Base-by-base conservation (phyloP, 2,797 vertebrate species). In the Sebastes umbrosus region DNA sequence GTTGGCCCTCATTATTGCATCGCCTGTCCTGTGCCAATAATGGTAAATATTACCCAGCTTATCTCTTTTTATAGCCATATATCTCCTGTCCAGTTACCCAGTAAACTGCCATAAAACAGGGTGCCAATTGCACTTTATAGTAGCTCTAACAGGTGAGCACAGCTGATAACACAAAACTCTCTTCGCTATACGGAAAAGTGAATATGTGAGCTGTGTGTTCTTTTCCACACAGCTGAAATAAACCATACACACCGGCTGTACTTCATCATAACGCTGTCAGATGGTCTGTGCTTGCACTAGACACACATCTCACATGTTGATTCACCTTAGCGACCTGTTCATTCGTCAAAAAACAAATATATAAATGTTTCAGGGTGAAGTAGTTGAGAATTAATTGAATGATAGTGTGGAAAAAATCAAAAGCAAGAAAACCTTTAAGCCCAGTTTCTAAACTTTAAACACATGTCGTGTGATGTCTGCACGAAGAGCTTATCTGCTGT, bases 31-130 rank as follows among this genome's bases (percentile, higher is more conserved):
- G 77, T 14, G 36, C 73, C 79, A 60, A 60, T 91, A 86, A 87
- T 87, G 73, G 72, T 65, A 83, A 83, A 80, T 84, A 87, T 86
- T 63, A 52, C 68, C 71, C 25, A 4, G 58, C 75, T 94, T 95
- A 94, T 95, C 91, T 91, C 13, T 52, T 77, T 90, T 91, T 89
- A 88, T 75, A 68, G 59, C 83, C 84, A 66, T 87, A 82, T 90
- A 88, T 90, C 76, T 84, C 83, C 75, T 54, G 71, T 79, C 43
- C 32, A 78, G 86, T 86, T 66, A 80, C 78, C 83, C 81, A 87
- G 79, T 65, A 84, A 87, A 73, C 74, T 9, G 77, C 87, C 77
- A 90, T 95, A 94, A 94, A 94, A 77, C 80, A 72, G 22, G 73
- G 74, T 75, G 89, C 86, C 84, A 80, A 83, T 36, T 79, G 54